Evolutionary conservation across 2,888 invertebrate species (phyloP).

Genomic region (Julus scandinavius): DNA sequence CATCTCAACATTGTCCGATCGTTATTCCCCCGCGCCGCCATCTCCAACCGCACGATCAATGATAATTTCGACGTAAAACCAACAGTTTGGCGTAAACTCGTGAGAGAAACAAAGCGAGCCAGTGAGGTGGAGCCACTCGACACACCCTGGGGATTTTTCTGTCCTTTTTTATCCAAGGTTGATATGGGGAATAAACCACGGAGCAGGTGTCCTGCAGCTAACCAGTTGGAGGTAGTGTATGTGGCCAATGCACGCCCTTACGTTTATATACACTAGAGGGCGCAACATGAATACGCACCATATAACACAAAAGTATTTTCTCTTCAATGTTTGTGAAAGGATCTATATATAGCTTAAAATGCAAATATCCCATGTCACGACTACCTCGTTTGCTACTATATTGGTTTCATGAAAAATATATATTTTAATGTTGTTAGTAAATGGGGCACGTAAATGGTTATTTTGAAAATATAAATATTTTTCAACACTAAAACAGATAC

Average conservation of each 20-base stretch:
- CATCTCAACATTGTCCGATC: background rate
- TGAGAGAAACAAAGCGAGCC: background rate
- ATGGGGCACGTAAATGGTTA: no score
- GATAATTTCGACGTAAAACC: background rate
- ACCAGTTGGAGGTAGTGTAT: background rate
- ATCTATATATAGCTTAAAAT: no score
- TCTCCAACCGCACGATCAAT: slow-evolving; percentile 2
- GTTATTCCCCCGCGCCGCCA: background rate
- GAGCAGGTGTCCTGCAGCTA: background rate
- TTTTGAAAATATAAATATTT: no score
- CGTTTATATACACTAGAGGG: background rate
- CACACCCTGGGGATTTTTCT: background rate
- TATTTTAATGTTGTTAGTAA: no score
- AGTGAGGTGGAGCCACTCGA: background rate
- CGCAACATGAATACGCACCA: background rate
- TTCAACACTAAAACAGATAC: no score
- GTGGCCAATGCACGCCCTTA: background rate
- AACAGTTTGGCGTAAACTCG: slow-evolving; percentile 18
- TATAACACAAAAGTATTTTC: no score
- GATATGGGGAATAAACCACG: background rate
- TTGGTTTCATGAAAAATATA: no score
- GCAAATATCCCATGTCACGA: no score
- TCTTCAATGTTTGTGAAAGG: no score
- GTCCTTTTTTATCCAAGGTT: background rate
- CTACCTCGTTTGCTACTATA: no score